Evolutionary conservation across 2,797 vertebrate species (phyloP), one percentile per base, ranked within the genome.

Genomic region (Micropoecilia bifurca): DNA sequence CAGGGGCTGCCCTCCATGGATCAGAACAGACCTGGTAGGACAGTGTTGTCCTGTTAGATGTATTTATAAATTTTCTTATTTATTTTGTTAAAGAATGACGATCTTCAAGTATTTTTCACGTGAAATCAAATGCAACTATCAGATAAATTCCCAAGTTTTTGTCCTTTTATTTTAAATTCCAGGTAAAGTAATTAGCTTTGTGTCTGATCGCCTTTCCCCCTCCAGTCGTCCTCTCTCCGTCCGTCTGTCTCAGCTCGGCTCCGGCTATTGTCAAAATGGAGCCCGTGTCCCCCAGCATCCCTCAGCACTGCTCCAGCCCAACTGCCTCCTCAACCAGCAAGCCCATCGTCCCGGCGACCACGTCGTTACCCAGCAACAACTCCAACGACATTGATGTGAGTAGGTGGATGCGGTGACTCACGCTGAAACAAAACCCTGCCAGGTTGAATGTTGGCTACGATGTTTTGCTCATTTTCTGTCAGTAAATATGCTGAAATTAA

Each of bases 261-360:
- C 95, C 97, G 0, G 91, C 96, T 90, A 94, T 96, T 63, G 96
- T 96, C 76, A 95, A 96, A 69, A 90, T 97, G 87, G 97, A 97
- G 90, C 96, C 96, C 0, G 90, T 94, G 1, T 95, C 95, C 82
- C 92, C 95, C 86, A 90, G 88, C 88, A 87, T 95, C 74, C 80
- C 93, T 22, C 95, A 91, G 88, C 90, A 92, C 90, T 92, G 94
- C 90, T 6, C 82, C 84, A 75, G 90, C 88, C 39, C 83, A 2
- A 3, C 94, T 0, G 81, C 95, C 20, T 87, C 87, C 28, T 83
- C 90, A 50, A 0, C 85, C 80, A 92, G 95, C 92, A 97, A 98
- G 76, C 96, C 96, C 87, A 97, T 98, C 20, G 93, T 98, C 79
- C 97, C 97, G 0, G 96, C 97, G 0, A 94, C 96, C 28, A 25